A percentile compares a stretch with the other conserved stretches of the same genome.
These are phyloP conservation scores for Bicyclus anynana DNA, from an alignment of 1,140 invertebrate genomes.

Conservation along the genomic window DNA sequence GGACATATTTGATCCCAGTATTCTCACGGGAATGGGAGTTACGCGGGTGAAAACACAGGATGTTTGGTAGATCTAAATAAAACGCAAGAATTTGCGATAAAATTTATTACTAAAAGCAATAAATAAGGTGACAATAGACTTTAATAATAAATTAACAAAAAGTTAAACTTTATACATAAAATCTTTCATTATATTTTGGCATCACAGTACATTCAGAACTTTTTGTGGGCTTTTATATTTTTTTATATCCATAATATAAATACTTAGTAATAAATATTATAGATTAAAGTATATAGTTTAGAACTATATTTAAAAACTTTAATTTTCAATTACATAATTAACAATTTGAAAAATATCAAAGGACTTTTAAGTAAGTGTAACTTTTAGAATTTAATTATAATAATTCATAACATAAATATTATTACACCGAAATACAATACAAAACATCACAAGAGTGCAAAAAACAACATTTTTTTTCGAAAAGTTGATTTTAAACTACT, in stretches of 20 bases:
- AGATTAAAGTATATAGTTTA: background rate
- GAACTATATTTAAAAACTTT: too few relatives aligned
- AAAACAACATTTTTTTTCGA: background rate
- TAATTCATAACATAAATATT: background rate
- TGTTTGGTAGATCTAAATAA: background rate
- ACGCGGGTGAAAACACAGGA: too few relatives aligned
- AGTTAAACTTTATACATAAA: slow-evolving; percentile 59
- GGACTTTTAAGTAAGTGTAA: background rate
- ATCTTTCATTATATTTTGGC: slow-evolving; percentile 58
- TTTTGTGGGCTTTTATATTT: slow-evolving; percentile 7
- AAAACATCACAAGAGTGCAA: background rate
- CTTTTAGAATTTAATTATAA: background rate
- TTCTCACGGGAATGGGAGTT: too few relatives aligned
- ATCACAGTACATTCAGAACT: slow-evolving; percentile 64
- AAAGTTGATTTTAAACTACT: too few relatives aligned
- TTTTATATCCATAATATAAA: background rate
- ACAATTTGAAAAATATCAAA: background rate
- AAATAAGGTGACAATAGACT: slow-evolving; percentile 71
- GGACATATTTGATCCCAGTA: too few relatives aligned
- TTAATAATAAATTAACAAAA: slow-evolving; percentile 72
- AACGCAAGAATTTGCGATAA: slow-evolving; percentile 32
- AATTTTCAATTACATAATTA: too few relatives aligned
- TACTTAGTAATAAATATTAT: background rate
- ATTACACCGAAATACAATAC: background rate
- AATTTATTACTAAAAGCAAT: slow-evolving; percentile 74